Percentiles rank a stretch among this genome's conserved stretches.
phyloP scores from a whole-genome alignment of 2,797 vertebrate genomes.

The Neoniphon sammara region DNA sequence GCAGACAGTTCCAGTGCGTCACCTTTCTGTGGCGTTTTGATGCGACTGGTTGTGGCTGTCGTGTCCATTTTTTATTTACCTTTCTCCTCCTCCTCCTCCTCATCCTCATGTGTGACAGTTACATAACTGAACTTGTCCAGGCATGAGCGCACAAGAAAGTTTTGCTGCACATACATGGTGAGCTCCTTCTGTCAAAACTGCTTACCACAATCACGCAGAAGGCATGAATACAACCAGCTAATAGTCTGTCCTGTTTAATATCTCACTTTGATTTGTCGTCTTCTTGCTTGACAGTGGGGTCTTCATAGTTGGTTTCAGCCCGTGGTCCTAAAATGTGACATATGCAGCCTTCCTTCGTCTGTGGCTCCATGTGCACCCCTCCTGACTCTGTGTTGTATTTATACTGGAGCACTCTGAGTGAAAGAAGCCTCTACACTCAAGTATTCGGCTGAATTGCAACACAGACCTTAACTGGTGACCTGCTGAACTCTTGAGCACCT shows the following conservation, averaged over 20 bases:
- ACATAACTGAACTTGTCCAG: constrained; percentile 35
- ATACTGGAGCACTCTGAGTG: constrained; percentile 30
- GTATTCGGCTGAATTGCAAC: constrained; percentile 41
- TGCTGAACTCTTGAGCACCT: constrained; percentile 26
- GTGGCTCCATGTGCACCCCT: constrained; percentile 39
- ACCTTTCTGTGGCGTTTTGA: constrained; percentile 2
- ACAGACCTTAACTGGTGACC: constrained; percentile 42
- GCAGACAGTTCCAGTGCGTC: constrained; percentile 15
- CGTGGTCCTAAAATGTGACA: constrained; percentile 48
- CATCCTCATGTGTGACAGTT: constrained; percentile 41
- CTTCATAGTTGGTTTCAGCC: constrained; percentile 31
- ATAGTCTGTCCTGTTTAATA: not conserved
- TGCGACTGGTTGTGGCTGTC: constrained; percentile 39
- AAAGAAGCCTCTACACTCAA: constrained; percentile 35
- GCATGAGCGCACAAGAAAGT: constrained; percentile 31
- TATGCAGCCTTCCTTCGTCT: constrained; percentile 41
- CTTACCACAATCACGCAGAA: constrained; percentile 6
- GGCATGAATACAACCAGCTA: not conserved
- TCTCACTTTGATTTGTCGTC: not conserved
- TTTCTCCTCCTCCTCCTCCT: constrained; percentile 14
- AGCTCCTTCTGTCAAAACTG: constrained; percentile 29
- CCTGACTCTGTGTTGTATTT: constrained; percentile 48
- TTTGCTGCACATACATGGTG: constrained; percentile 29
- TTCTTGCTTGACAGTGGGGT: constrained; percentile 34
- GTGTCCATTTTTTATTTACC: constrained; percentile 37